These are phyloP conservation scores for Rutilus rutilus DNA, from an alignment of 2,113 vertebrate genomes.

Conservation along the genomic window DNA sequence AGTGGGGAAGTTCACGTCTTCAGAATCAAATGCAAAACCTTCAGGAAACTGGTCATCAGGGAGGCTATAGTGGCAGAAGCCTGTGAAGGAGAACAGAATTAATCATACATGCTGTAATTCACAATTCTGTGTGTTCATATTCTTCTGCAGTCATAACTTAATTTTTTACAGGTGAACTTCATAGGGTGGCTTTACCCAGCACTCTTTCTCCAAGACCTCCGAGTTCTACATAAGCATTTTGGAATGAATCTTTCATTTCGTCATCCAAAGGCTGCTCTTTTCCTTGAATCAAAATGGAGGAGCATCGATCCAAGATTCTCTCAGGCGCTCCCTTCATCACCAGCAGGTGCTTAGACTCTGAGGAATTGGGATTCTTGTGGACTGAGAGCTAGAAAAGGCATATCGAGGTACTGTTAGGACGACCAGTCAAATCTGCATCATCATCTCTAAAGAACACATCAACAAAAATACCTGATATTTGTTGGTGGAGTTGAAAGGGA, in stretches of 20 bases:
- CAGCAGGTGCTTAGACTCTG: constrained; percentile 78
- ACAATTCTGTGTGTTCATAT: neutral
- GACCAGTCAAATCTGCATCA: neutral
- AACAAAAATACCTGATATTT: constrained; percentile 86
- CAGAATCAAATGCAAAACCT: constrained; percentile 84
- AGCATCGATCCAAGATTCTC: constrained; percentile 89
- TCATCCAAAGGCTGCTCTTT: constrained; percentile 83
- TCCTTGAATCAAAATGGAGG: constrained; percentile 84
- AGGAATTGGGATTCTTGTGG: constrained; percentile 79
- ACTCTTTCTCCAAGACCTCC: constrained; percentile 90
- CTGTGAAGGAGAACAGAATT: constrained; percentile 62
- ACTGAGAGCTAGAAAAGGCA: constrained; percentile 81
- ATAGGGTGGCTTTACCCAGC: constrained; percentile 73
- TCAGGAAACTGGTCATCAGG: constrained; percentile 83
- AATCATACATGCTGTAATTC: neutral
- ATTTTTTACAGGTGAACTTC: neutral
- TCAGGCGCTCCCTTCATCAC: constrained; percentile 94
- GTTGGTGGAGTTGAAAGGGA: constrained; percentile 95
- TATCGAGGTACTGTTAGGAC: neutral
- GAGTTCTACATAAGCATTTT: constrained; percentile 87
- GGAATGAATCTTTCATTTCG: constrained; percentile 86
- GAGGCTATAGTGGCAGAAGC: constrained; percentile 85
- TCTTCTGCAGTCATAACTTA: neutral
- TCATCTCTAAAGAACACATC: neutral
- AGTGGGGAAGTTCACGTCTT: constrained; percentile 88